A percentile compares a stretch with the other conserved stretches of the same genome.
Evolutionary conservation across 2,797 vertebrate species (phyloP).

Genomic region (Paratrypauchen microcephalus): DNA sequence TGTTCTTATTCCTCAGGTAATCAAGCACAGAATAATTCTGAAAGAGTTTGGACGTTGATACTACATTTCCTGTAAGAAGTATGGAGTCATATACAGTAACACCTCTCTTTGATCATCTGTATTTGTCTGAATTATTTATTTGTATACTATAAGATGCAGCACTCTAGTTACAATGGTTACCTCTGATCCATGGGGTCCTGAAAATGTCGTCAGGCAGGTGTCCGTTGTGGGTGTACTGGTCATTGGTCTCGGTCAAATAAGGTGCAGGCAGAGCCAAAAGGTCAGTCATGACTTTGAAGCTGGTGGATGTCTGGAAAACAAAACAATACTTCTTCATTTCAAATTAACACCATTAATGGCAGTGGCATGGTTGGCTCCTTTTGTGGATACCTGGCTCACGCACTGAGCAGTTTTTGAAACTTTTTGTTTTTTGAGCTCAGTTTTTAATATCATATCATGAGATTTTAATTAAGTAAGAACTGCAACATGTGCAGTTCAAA

Average conservation of each 20-base stretch:
- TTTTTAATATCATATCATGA: no score
- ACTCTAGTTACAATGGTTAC: constrained; percentile 18
- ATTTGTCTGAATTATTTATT: background rate
- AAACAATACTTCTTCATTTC: background rate
- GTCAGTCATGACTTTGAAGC: constrained; percentile 55
- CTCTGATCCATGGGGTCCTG: constrained; percentile 75
- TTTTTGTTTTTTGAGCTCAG: no score
- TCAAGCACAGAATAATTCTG: constrained; percentile 57
- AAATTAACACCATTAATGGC: no score
- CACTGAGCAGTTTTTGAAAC: no score
- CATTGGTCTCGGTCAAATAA: constrained; percentile 40
- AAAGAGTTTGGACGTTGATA: constrained; percentile 58
- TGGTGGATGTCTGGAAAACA: constrained; percentile 58
- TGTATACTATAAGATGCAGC: background rate
- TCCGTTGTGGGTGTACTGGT: constrained; percentile 61
- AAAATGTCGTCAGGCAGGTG: constrained; percentile 59
- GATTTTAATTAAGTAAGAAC: no score
- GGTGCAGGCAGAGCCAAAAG: constrained; percentile 70
- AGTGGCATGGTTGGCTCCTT: no score
- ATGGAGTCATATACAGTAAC: background rate
- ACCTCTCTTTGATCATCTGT: background rate
- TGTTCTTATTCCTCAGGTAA: constrained; percentile 43
- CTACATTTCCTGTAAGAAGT: constrained; percentile 57
- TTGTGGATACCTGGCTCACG: no score
- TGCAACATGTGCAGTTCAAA: no score